A percentile compares a stretch with the other conserved stretches of the same genome.
These are phyloP conservation scores for Coregonus ussuriensis DNA, from an alignment of 2,797 vertebrate genomes.

Conservation along the genomic window DNA sequence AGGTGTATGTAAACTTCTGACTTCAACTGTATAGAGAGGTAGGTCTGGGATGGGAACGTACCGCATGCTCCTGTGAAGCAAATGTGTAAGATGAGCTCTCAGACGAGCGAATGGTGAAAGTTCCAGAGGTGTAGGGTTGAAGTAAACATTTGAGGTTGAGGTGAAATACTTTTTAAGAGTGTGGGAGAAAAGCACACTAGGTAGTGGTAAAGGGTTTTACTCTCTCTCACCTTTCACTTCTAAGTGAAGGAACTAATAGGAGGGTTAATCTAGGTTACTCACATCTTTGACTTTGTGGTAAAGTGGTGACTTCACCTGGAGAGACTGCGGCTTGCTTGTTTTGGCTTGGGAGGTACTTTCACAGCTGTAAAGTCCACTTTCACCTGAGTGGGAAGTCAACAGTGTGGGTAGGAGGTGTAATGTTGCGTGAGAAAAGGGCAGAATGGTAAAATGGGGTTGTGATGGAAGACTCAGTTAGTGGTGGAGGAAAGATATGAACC, in stretches of 20 bases:
- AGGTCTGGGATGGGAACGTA: too few relatives aligned
- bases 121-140: not conserved
- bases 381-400: constrained; percentile 15
- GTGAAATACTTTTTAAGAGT: not conserved
- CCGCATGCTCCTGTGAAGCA: not conserved
- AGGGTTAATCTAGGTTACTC: too few relatives aligned
- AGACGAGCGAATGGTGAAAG: not conserved
- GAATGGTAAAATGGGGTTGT: not conserved
- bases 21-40: too few relatives aligned
- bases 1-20: too few relatives aligned
- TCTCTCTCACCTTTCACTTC: too few relatives aligned
- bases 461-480: not conserved
- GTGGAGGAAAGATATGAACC: too few relatives aligned
- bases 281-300: too few relatives aligned
- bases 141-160: not conserved
- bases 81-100: not conserved
- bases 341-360: not conserved
- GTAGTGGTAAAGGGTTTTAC: not conserved
- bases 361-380: not conserved
- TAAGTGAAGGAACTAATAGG: too few relatives aligned
- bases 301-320: not conserved
- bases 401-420: not conserved
- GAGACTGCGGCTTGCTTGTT: not conserved
- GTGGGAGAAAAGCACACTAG: not conserved
- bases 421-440: not conserved